Percentiles rank a stretch among this genome's conserved stretches.
Evolutionary conservation across 2,797 vertebrate genomes (phyloP).

Genomic region (Oreortyx pictus): DNA sequence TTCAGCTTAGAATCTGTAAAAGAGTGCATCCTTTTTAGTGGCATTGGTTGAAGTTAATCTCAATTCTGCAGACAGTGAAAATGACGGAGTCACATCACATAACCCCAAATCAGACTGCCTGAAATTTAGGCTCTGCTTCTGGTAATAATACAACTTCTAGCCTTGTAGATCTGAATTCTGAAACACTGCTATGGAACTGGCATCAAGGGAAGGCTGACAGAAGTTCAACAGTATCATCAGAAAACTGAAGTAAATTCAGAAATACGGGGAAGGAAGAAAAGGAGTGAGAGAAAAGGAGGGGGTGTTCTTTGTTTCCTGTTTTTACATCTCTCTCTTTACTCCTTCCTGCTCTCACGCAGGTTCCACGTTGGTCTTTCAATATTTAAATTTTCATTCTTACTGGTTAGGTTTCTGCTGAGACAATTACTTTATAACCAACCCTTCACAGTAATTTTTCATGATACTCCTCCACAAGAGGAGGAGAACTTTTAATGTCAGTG

Average conservation of each 20-base stretch:
- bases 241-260: constrained; percentile 51
- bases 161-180: not conserved
- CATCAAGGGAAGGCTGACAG: constrained; percentile 19
- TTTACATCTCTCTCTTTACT: not conserved
- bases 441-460: constrained; percentile 52
- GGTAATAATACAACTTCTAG: not conserved
- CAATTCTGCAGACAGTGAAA: not conserved
- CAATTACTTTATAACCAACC: constrained; percentile 59
- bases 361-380: not conserved
- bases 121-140: not conserved
- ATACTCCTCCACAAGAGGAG: constrained; percentile 66
- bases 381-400: constrained; percentile 16
- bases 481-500: constrained; percentile 59
- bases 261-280: not conserved
- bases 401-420: constrained; percentile 45
- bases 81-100: not conserved
- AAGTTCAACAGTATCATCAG: constrained; percentile 35
- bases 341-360: constrained; percentile 17
- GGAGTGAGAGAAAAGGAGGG: too few species aligned
- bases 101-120: not conserved
- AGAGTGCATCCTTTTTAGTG: not conserved
- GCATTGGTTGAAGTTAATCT: not conserved
- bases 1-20: not conserved
- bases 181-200: not conserved
- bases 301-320: rapidly evolving